Evolutionary conservation across 2,113 vertebrate species (phyloP).

Genomic region (Burhinus oedicnemus): DNA sequence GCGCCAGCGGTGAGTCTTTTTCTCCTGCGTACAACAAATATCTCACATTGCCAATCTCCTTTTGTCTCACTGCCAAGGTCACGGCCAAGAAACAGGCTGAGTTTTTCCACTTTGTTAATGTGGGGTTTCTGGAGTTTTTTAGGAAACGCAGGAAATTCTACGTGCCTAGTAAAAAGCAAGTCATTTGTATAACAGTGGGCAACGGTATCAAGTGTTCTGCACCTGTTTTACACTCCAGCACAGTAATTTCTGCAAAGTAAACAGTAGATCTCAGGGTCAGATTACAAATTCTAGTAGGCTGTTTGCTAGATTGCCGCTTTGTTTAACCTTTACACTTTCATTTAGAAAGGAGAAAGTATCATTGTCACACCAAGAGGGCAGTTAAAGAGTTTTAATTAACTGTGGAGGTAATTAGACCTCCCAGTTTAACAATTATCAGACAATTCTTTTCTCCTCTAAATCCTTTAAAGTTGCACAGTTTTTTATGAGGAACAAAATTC

Average conservation of each 20-base stretch:
- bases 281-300: conserved; percentile 64
- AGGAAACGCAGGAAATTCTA: conserved; percentile 41
- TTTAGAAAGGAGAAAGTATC: conserved; percentile 57
- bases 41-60: conserved; percentile 33
- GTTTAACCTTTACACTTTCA: conserved; percentile 59
- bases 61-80: conserved; percentile 64
- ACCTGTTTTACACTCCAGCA: conserved; percentile 56
- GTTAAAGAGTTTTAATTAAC: conserved; percentile 71
- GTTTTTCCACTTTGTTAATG: conserved; percentile 55
- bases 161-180: conserved; percentile 7
- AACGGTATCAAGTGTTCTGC: conserved; percentile 59
- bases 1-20: not conserved
- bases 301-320: conserved; percentile 46
- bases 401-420: conserved; percentile 59
- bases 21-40: not conserved
- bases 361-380: conserved; percentile 47
- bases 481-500: conserved; percentile 17
- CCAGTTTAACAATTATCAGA: conserved; percentile 49
- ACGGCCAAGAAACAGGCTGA: conserved; percentile 21
- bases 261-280: conserved; percentile 61
- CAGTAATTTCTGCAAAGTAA: conserved; percentile 64
- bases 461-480: conserved; percentile 17
- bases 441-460: conserved; percentile 48
- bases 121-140: conserved; percentile 54
- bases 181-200: conserved; percentile 43